Base-by-base conservation (phyloP, 2,113 vertebrate genomes). In the Cathartes aura region DNA sequence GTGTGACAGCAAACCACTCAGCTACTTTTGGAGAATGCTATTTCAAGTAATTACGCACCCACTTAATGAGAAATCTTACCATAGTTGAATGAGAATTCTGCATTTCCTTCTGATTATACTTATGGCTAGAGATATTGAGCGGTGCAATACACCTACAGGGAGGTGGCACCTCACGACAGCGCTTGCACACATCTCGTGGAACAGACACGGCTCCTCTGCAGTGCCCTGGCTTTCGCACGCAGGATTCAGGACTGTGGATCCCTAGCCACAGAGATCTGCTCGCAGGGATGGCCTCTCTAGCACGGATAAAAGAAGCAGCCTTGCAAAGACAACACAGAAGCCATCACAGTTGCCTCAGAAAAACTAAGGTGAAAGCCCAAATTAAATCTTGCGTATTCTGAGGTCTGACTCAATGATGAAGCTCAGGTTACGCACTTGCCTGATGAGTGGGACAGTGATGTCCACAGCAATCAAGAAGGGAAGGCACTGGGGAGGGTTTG, bases 51-150 rank as follows among this genome's bases (percentile, higher is more conserved):
- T 50, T 73, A 58, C 0, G 4, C 1, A 2, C 26, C 30, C 14
- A 30, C 38, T 85, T 71, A 63, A 58, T 34, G n/a, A 84, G 24
- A 78, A 62, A 83, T 66, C 40, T 62, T 32, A 3, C 0, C 29
- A 5, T 14, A 67, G 55, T 89, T 74, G 59, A 63, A 74, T 19
- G 12, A 64, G 70, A 90, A 68, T 29, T 64, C 8, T 45, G 16
- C 16, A 26, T 32, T 89, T 90, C 78, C 71, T 85, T 71, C 60
- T 64, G 66, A n/a, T 67, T 27, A 42, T 29, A 60, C 66, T 40
- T 56, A 32, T 0, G 2, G 47, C 52, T 87, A 0, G 1, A 70
- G 68, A 78, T 5, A 63, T 0, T 3, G 47, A 95, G 68, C 2
- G 1, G 22, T 63, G 52, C 93, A 91, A 87, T 27, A 43, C 64